Evolutionary conservation across 2,888 invertebrate species (phyloP), one percentile per base, ranked within the genome.

Genomic region (Cephus rjabovi): DNA sequence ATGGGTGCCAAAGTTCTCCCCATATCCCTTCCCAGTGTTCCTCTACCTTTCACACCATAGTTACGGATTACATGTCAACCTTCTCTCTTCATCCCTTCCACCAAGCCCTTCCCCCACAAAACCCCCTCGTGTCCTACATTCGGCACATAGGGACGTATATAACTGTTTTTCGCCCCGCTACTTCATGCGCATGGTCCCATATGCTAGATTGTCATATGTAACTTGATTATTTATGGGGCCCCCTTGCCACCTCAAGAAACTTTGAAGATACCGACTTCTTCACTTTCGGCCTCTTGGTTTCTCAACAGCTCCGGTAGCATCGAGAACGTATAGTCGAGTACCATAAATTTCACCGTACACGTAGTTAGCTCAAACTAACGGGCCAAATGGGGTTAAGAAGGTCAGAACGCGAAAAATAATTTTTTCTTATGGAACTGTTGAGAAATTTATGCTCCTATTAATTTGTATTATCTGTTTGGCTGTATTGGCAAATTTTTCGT

Each of bases 281-380:
- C 23, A 56, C 56, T 23, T 56, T 56, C 56, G 4, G 56, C 23
- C 56, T 56, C 9, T 23, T 15, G 23, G 56, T 56, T 56, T 56
- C 56, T 56, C 23, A 56, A 56, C 56, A 56, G 56, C 56, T 56
- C 56, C 56, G 56, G 56, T 23, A 56, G 56, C 56, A 56, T 56
- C 56, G 23, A 56, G 56, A 23, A 79, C 80, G 79, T 75, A 77
- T 78, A 69, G 80, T 77, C 81, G 80, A 80, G 81, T 81, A 78
- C 79, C 82, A 79, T 83, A 83, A 82, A 82, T 83, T 82, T 80
- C 80, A 79, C 33, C 34, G 75, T 77, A 76, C 81, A 81, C 82
- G 78, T 78, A 83, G 81, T 80, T 81, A 81, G 80, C 80, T 56
- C 74, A 35, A 76, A 78, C 76, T 81, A 82, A 82, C 79, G 77